Base-by-base conservation (phyloP, 2,113 vertebrate species). In the Oryzias melastigma region DNA sequence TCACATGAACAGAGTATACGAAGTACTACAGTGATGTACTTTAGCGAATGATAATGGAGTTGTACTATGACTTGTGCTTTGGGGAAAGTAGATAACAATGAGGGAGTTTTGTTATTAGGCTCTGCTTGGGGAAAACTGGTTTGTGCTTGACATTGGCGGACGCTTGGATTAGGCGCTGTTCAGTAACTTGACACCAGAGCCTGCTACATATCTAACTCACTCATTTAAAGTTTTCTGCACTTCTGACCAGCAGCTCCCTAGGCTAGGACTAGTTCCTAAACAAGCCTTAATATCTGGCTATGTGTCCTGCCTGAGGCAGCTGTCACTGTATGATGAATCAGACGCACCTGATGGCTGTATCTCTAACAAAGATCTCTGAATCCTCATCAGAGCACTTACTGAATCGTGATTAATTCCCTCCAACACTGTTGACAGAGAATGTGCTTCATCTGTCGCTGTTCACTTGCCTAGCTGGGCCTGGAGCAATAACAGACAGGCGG, bases 361-460 rank as follows among this genome's bases (percentile, higher is more conserved):
- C 94, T 91, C 92, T 61, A 93, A 94, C 94, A 93, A 94, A 92
- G 86, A 96, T 95, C 94, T 94, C 90, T 85, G 86, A 93, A 95
- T 94, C 93, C 93, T 95, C 94, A 96, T 95, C 93, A 95, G 93
- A 88, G 91, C 92, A 88, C 90, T 93, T 94, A 94, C 90, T 93
- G 93, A 93, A 93, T 94, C 91, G 91, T 95, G 94, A 96, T 94
- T 94, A 94, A 94, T 93, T 94, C 93, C 90, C 90, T 84, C 91
- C 91, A 92, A 89, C 85, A 85, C 74, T 80, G 90, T 91, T 93
- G 93, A 94, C 92, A 95, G 93, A 95, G 93, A 93, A 92, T 91
- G 89, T 83, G 89, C 91, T 94, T 93, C 90, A 93, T 95, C 93
- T 92, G 88, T 92, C 90, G 86, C 70, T 79, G 83, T 88, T 88